Percentiles rank a stretch among this genome's conserved stretches.
phyloP scores from a whole-genome alignment of 2,113 vertebrate genomes.

The Diadophis punctatus region DNA sequence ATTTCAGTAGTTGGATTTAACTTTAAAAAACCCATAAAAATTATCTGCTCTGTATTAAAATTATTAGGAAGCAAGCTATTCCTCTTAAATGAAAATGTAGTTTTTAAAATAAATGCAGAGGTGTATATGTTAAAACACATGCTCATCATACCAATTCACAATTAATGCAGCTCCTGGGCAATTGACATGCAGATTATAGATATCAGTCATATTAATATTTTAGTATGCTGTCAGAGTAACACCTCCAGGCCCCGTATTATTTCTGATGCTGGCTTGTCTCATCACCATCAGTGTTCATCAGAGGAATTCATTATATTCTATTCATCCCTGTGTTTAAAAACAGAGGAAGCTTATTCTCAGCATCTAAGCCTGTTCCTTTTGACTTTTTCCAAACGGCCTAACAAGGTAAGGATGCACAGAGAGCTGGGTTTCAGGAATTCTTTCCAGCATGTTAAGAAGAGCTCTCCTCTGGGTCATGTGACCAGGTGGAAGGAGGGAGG shows the following conservation, averaged over 20 bases:
- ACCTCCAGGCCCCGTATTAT: background rate
- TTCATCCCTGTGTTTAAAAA: background rate
- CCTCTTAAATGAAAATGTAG: background rate
- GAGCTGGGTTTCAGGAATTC: background rate
- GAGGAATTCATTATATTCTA: conserved; percentile 25
- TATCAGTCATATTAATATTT: conserved; percentile 9
- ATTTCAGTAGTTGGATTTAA: background rate
- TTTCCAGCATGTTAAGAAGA: background rate
- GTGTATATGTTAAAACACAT: background rate
- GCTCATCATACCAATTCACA: background rate
- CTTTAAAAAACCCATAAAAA: background rate
- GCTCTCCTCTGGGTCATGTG: background rate
- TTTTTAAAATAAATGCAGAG: background rate
- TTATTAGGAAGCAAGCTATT: background rate
- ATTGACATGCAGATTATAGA: conserved; percentile 14
- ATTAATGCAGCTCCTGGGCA: background rate
- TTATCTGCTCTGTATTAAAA: background rate
- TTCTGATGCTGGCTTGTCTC: background rate
- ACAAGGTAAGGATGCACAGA: background rate
- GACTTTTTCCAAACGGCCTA: background rate
- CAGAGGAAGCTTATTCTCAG: background rate
- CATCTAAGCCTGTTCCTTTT: background rate
- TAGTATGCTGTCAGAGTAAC: background rate
- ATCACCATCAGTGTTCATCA: conserved; percentile 13
- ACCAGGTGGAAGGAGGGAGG: background rate